Conservation (phyloP, 2,888 invertebrate genomes). For the Amaurobius ferox region DNA sequence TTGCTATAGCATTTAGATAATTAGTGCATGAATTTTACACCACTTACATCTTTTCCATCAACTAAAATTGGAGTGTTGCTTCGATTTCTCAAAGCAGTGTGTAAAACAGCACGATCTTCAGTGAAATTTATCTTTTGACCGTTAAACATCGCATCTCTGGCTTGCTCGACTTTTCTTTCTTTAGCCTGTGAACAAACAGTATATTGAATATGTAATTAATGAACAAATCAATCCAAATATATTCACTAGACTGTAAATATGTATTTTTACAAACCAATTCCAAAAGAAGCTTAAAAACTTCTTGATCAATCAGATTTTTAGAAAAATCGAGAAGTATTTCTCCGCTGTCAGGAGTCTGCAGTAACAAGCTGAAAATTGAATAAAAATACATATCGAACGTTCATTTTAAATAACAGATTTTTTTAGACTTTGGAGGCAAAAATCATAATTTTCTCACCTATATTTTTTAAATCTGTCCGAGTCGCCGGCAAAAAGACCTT, state of each 20-base stretch:
- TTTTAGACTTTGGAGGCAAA: no score
- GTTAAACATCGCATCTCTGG: conserved; percentile 91
- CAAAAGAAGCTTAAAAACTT: conserved; percentile 85
- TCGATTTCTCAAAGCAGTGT: conserved; percentile 94
- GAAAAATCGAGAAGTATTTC: conserved; percentile 96
- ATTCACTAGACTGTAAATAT: not conserved
- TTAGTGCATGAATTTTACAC: no score
- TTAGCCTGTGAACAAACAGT: conserved; percentile 79
- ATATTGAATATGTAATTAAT: not conserved
- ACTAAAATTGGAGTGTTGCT: conserved; percentile 87
- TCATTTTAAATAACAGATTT: not conserved
- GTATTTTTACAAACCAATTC: conserved; percentile 82
- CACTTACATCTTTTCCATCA: conserved; percentile 88
- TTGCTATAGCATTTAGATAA: no score
- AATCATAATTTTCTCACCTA: conserved; percentile 82
- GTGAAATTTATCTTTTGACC: conserved; percentile 99
- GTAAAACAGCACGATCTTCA: conserved; percentile 95
- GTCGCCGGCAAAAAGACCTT: conserved; percentile 88
- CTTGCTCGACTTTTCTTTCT: conserved; percentile 88
- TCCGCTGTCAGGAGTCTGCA: conserved; percentile 90
- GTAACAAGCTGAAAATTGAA: conserved; percentile 82
- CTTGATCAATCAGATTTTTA: conserved; percentile 92
- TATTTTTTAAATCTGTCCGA: conserved; percentile 90
- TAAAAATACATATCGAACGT: not conserved
- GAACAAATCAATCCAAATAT: not conserved